Evolutionary conservation across 2,797 vertebrate species (phyloP).

Genomic region (Sebastiscus tertius): DNA sequence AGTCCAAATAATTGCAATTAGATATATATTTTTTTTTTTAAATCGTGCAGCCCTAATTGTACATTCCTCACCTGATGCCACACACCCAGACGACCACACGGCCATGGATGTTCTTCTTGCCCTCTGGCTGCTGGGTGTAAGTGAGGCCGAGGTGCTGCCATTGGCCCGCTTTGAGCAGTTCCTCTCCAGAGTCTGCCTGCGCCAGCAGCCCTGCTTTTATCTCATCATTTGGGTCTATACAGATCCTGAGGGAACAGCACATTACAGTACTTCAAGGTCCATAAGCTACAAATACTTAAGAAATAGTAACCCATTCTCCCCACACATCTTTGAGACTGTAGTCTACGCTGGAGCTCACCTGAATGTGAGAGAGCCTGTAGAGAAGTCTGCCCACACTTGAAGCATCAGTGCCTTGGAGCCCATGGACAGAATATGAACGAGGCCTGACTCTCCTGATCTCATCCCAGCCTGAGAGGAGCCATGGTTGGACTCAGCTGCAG

Average conservation of each 20-base stretch:
- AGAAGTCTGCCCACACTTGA: constrained; percentile 95
- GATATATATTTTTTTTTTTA: too few relatives aligned
- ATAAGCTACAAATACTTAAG: neutral
- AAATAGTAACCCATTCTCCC: neutral
- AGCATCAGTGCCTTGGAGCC: constrained; percentile 97
- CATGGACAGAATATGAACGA: constrained; percentile 92
- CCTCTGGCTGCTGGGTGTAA: constrained; percentile 91
- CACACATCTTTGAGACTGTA: neutral
- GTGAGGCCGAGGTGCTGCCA: constrained; percentile 96
- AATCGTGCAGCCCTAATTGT: too few relatives aligned
- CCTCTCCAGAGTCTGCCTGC: constrained; percentile 90
- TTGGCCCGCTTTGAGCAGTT: constrained; percentile 81
- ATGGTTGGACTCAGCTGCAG: constrained; percentile 70
- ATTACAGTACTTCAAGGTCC: constrained; percentile 3
- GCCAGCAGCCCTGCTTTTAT: constrained; percentile 91
- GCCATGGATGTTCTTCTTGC: constrained; percentile 92
- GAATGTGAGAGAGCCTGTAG: constrained; percentile 88
- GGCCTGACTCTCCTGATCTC: constrained; percentile 85
- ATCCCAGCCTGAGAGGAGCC: constrained; percentile 69
- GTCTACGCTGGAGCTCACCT: constrained; percentile 81
- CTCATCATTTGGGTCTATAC: constrained; percentile 94
- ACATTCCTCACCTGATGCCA: constrained; percentile 90
- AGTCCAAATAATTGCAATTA: too few relatives aligned
- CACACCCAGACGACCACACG: constrained; percentile 91
- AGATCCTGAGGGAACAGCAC: constrained; percentile 82